Conservation (phyloP, 2,888 invertebrate genomes). For the Capitulum mitella region DNA sequence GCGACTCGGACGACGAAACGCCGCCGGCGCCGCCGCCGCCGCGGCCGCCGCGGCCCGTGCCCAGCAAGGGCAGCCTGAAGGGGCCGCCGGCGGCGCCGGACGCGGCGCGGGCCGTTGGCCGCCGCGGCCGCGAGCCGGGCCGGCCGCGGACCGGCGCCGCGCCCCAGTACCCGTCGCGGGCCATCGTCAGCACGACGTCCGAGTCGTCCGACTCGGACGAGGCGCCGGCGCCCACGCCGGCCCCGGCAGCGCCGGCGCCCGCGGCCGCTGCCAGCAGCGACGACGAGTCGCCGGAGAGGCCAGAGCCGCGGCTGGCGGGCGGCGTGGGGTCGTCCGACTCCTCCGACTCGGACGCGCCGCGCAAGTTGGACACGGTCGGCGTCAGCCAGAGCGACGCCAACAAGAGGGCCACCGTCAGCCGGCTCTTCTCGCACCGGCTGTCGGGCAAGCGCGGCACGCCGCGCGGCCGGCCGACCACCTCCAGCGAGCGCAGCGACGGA, state of each 20-base stretch:
- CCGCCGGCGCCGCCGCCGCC: not conserved
- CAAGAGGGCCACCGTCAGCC: conserved; percentile 17
- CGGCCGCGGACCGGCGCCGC: not conserved
- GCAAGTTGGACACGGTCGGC: conserved; percentile 14
- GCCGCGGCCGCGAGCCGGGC: not conserved
- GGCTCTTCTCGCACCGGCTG: conserved; percentile 7
- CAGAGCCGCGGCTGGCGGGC: not conserved
- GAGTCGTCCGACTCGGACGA: not conserved
- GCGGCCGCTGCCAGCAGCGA: not conserved
- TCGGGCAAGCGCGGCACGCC: not conserved
- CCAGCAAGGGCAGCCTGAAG: conserved; percentile 6
- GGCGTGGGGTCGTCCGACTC: not conserved
- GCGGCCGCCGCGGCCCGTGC: not conserved
- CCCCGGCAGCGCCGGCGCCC: too few relatives aligned
- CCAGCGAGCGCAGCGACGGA: conserved; percentile 16
- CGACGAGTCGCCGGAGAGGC: not conserved
- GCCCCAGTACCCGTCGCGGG: not conserved
- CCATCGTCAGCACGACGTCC: not conserved
- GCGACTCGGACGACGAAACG: not conserved
- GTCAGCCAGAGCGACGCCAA: conserved; percentile 23
- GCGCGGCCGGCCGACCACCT: conserved; percentile 23
- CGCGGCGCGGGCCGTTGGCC: not conserved
- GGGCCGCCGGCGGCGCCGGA: not conserved
- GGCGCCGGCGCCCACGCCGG: not conserved
- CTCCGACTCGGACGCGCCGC: conserved; percentile 24